These are phyloP conservation scores for Nomada fabriciana DNA, from an alignment of 2,888 invertebrate species.

Conservation along the genomic window DNA sequence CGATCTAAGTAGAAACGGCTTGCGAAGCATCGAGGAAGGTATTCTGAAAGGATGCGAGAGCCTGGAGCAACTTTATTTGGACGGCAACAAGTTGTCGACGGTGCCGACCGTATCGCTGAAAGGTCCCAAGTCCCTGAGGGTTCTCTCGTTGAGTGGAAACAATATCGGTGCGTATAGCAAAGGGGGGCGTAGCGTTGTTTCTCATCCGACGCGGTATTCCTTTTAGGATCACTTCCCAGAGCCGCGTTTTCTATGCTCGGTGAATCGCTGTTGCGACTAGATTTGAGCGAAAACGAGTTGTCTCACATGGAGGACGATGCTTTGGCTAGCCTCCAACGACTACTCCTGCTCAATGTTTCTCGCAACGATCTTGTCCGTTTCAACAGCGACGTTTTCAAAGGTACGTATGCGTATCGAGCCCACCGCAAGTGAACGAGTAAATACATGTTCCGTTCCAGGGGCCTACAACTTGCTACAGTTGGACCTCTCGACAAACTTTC, in stretches of 20 bases:
- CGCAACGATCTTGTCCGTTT: slow-evolving; percentile 92
- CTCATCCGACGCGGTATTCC: not conserved
- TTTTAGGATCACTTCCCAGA: slow-evolving; percentile 89
- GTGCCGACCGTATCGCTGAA: slow-evolving; percentile 93
- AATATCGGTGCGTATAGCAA: slow-evolving; percentile 89
- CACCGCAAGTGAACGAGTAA: not conserved
- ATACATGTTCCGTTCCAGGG: slow-evolving; percentile 82
- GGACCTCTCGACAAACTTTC: slow-evolving; percentile 94
- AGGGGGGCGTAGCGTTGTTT: not conserved
- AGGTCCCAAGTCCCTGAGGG: slow-evolving; percentile 90
- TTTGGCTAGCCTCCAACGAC: slow-evolving; percentile 88
- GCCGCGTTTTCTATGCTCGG: slow-evolving; percentile 86
- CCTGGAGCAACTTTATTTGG: slow-evolving; percentile 92
- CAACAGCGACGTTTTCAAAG: slow-evolving; percentile 93
- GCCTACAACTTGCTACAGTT: slow-evolving; percentile 91
- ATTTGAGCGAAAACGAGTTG: slow-evolving; percentile 92
- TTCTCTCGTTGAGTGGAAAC: slow-evolving; percentile 91
- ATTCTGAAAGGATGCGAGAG: slow-evolving; percentile 93
- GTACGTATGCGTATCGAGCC: slow-evolving; percentile 72
- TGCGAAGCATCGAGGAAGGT: slow-evolving; percentile 94
- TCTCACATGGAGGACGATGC: slow-evolving; percentile 91
- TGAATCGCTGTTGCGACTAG: slow-evolving; percentile 89
- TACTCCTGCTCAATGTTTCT: slow-evolving; percentile 90
- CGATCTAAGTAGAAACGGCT: slow-evolving; percentile 92
- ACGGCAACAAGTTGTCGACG: slow-evolving; percentile 91